Percentiles rank a stretch among this genome's conserved stretches.
These are phyloP conservation scores for Bungarus multicinctus DNA, from an alignment of 2,113 vertebrate genomes.

Conservation along the genomic window DNA sequence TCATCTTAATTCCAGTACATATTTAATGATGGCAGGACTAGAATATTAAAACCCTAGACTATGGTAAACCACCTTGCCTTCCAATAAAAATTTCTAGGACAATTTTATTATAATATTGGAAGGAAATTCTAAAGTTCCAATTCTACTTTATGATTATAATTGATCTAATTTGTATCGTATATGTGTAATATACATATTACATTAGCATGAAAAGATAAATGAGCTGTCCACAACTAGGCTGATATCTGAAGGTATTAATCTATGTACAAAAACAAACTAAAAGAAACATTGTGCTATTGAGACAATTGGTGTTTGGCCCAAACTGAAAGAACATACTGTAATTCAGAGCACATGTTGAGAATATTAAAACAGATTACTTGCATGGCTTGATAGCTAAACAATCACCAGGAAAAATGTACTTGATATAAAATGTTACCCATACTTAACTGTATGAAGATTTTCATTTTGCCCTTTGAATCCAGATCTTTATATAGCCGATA, in stretches of 20 bases:
- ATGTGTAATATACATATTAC: constrained; percentile 48
- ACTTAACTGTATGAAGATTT: neutral
- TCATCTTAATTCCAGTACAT: constrained; percentile 38
- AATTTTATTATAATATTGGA: constrained; percentile 54
- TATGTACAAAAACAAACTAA: neutral
- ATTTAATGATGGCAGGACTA: constrained; percentile 35
- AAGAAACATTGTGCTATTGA: neutral
- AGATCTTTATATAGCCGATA: neutral
- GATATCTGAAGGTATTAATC: constrained; percentile 21
- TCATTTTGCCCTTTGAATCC: neutral
- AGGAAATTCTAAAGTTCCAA: constrained; percentile 54
- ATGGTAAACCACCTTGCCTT: constrained; percentile 46
- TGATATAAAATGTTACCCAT: neutral
- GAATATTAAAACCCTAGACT: constrained; percentile 44
- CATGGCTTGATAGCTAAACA: neutral
- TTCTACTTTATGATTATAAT: constrained; percentile 50
- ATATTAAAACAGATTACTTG: neutral
- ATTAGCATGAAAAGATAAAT: constrained; percentile 40
- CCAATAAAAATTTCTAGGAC: constrained; percentile 40
- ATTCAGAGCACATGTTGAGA: neutral
- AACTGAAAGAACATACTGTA: neutral
- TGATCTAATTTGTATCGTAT: constrained; percentile 58
- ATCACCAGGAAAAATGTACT: neutral
- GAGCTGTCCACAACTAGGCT: neutral
- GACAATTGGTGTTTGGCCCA: neutral